These are phyloP conservation scores for Aphelenchoides fujianensis DNA, from an alignment of 1,140 invertebrate genomes.

Conservation along the genomic window DNA sequence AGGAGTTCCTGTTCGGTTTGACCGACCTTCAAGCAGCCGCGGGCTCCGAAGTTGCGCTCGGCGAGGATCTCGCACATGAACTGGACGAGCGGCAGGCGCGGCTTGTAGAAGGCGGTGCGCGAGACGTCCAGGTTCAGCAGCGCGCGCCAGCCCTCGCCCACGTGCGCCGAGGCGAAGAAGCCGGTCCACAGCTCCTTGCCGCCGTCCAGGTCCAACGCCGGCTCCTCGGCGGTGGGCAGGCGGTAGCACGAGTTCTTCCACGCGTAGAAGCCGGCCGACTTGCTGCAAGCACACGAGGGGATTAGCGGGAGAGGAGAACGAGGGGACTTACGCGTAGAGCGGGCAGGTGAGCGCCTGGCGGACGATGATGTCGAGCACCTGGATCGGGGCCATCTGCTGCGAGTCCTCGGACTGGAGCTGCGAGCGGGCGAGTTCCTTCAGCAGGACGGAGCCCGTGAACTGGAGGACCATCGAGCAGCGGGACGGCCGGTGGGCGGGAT, in stretches of 20 bases:
- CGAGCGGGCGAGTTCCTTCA: conserved; percentile 21
- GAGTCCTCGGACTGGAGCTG: conserved; percentile 7
- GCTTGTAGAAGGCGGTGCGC: conserved; percentile 57
- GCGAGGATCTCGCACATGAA: conserved; percentile 53
- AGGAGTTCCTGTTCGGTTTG: background rate
- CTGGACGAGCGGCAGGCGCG: conserved; percentile 38
- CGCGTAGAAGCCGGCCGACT: conserved; percentile 47
- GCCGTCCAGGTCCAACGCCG: conserved; percentile 44
- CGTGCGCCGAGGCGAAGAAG: conserved; percentile 52
- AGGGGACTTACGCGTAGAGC: conserved; percentile 30
- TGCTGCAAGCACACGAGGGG: conserved; percentile 28
- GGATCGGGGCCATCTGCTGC: conserved; percentile 32
- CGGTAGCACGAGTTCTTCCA: conserved; percentile 53
- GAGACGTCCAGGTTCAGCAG: conserved; percentile 51
- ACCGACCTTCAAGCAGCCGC: background rate
- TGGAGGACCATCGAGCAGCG: conserved; percentile 19
- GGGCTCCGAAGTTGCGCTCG: conserved; percentile 28
- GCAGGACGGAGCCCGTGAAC: conserved; percentile 33
- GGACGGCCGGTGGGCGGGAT: conserved; percentile 11
- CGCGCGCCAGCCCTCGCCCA: conserved; percentile 41
- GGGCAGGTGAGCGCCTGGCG: conserved; percentile 50
- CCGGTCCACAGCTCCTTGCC: conserved; percentile 55
- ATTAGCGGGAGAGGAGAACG: background rate
- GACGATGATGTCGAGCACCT: conserved; percentile 51
- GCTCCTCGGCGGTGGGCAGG: conserved; percentile 32